These are phyloP conservation scores for Semicossyphus pulcher DNA, from an alignment of 2,113 vertebrate species.

Conservation along the genomic window DNA sequence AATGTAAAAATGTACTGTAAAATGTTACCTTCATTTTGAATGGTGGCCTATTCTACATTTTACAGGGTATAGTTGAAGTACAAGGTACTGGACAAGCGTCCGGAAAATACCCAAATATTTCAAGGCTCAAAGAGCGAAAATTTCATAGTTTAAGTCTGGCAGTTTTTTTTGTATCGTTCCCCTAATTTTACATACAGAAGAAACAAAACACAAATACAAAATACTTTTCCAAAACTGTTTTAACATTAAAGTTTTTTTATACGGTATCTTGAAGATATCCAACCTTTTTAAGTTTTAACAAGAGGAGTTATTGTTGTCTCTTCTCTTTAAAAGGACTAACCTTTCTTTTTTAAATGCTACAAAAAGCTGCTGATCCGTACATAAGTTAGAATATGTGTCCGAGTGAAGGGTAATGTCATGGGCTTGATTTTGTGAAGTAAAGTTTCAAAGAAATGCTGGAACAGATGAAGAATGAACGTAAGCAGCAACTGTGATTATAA, in stretches of 20 bases:
- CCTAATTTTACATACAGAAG: not conserved
- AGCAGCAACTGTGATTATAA: not conserved
- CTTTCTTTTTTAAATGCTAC: not conserved
- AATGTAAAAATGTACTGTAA: not conserved
- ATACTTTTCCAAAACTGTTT: not conserved
- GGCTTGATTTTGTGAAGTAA: constrained; percentile 18
- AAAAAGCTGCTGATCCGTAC: constrained; percentile 2
- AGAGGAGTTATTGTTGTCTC: not conserved
- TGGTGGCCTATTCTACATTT: constrained; percentile 4
- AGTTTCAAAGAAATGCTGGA: constrained; percentile 8
- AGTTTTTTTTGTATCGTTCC: not conserved
- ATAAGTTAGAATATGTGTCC: too few species aligned
- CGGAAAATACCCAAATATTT: constrained; percentile 10
- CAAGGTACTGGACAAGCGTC: constrained; percentile 56
- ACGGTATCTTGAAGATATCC: not conserved
- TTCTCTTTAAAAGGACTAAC: not conserved
- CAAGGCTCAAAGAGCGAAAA: constrained; percentile 4
- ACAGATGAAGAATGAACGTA: not conserved
- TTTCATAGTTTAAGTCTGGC: not conserved
- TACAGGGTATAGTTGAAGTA: constrained; percentile 61
- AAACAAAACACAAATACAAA: not conserved
- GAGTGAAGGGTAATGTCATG: constrained; percentile 10
- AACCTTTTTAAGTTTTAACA: constrained; percentile 11
- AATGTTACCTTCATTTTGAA: too few species aligned
- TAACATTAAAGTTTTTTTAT: not conserved